Conservation (phyloP, 2,888 invertebrate species). For the Sesia apiformis region DNA sequence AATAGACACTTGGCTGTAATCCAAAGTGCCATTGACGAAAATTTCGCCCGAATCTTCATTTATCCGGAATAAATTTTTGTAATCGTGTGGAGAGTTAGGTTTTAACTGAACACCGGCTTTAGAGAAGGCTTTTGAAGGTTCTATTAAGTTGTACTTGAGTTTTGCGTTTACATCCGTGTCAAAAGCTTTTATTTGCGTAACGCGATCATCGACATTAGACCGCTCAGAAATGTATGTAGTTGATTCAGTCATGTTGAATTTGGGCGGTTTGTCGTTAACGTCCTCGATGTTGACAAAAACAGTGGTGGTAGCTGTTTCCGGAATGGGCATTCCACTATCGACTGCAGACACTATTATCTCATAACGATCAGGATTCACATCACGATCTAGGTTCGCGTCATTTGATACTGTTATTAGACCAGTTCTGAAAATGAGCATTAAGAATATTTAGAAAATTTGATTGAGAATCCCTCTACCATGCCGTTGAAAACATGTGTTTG, state of each 20-base stretch:
- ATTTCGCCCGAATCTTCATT: slow-evolving; percentile 81
- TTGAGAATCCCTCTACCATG: background rate
- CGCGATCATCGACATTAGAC: slow-evolving; percentile 75
- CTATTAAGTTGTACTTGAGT: slow-evolving; percentile 79
- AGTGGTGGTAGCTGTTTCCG: slow-evolving; percentile 85
- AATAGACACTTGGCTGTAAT: slow-evolving; percentile 83
- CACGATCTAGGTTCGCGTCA: slow-evolving; percentile 82
- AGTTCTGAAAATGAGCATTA: slow-evolving; percentile 55
- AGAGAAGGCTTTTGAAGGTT: slow-evolving; percentile 81
- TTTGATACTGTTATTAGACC: slow-evolving; percentile 82
- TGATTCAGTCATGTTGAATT: slow-evolving; percentile 78
- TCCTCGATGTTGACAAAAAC: slow-evolving; percentile 82
- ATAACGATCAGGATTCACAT: slow-evolving; percentile 78
- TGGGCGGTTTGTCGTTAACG: slow-evolving; percentile 88
- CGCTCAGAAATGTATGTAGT: slow-evolving; percentile 83
- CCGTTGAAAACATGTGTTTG: background rate
- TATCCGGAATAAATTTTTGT: slow-evolving; percentile 80
- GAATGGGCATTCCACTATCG: slow-evolving; percentile 82
- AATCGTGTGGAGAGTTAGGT: slow-evolving; percentile 75
- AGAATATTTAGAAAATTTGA: slow-evolving; percentile 1
- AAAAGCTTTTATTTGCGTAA: slow-evolving; percentile 78
- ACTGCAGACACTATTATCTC: slow-evolving; percentile 83
- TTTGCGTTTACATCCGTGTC: slow-evolving; percentile 82
- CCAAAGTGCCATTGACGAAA: slow-evolving; percentile 77
- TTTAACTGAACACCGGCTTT: slow-evolving; percentile 83